phyloP scores from a whole-genome alignment of 2,113 vertebrate species.

The Chaetodon auriga region DNA sequence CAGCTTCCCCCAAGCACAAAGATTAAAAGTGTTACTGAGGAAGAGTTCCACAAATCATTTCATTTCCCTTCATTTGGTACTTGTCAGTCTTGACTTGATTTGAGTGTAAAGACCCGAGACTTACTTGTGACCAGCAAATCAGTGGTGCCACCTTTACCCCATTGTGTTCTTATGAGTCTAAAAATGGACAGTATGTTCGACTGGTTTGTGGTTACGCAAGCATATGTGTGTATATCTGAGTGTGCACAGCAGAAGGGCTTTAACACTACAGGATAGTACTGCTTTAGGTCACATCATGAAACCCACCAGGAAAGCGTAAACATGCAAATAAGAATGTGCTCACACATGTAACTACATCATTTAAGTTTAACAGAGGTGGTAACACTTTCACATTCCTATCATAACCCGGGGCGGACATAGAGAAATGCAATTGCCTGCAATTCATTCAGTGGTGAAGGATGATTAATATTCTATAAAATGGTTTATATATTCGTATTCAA shows the following conservation, averaged over 20 bases:
- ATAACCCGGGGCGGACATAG: constrained; percentile 55
- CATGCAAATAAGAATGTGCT: constrained; percentile 62
- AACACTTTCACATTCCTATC: constrained; percentile 48
- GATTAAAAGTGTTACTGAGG: too few species aligned
- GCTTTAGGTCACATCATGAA: constrained; percentile 55
- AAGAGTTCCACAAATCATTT: too few species aligned
- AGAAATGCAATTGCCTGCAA: constrained; percentile 51
- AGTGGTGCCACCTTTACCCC: too few species aligned
- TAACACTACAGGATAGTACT: constrained; percentile 36
- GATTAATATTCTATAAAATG: constrained; percentile 79
- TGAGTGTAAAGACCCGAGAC: too few species aligned
- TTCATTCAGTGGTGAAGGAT: constrained; percentile 58
- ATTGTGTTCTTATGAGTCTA: not conserved
- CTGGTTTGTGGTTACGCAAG: constrained; percentile 21
- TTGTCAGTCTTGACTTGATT: too few species aligned
- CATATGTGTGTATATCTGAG: constrained; percentile 12
- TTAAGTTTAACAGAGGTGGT: constrained; percentile 55
- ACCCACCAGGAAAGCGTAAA: constrained; percentile 36
- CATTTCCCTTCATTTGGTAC: too few species aligned
- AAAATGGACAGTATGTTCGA: not conserved
- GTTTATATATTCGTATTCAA: constrained; percentile 70
- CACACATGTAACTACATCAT: constrained; percentile 28
- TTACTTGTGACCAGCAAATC: too few species aligned
- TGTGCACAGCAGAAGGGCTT: constrained; percentile 18
- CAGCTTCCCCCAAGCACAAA: too few species aligned